These are phyloP conservation scores for Vanessa cardui DNA, from an alignment of 2,888 invertebrate species.

Conservation along the genomic window DNA sequence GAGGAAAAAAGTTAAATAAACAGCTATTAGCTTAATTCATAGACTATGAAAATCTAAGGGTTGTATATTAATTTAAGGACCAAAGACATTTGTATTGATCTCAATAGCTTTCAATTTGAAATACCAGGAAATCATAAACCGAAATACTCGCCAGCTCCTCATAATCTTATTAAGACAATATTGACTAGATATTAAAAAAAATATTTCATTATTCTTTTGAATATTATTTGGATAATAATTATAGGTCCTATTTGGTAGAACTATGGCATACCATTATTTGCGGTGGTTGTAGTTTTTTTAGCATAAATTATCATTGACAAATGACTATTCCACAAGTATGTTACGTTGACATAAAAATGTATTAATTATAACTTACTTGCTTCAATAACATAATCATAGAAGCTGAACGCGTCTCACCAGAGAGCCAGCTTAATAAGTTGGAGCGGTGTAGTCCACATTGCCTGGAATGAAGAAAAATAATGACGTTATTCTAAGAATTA, in stretches of 20 bases:
- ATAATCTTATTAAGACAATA: not conserved
- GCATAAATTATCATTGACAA: too few species aligned
- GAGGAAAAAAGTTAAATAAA: too few species aligned
- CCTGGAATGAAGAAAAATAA: constrained; percentile 71
- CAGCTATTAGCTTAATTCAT: too few species aligned
- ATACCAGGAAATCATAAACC: too few species aligned
- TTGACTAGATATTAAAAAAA: not conserved
- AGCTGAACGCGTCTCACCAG: constrained; percentile 9
- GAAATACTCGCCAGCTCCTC: too few species aligned
- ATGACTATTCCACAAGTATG: not conserved
- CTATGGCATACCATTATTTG: not conserved
- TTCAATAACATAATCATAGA: constrained; percentile 1
- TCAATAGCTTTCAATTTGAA: too few species aligned
- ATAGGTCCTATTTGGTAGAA: too few species aligned
- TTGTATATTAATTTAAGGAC: too few species aligned
- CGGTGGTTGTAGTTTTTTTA: too few species aligned
- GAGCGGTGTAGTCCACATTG: constrained; percentile 87
- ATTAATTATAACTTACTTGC: constrained; percentile 43
- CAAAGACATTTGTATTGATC: too few species aligned
- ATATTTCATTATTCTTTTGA: not conserved
- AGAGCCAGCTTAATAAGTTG: constrained; percentile 83
- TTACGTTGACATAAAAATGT: constrained; percentile 12
- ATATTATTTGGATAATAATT: not conserved
- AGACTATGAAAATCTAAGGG: too few species aligned
- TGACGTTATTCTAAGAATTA: not conserved